Percentiles rank a stretch among this genome's conserved stretches.
phyloP scores from a whole-genome alignment of 1,140 invertebrate genomes.

The Camponotus pennsylvanicus region DNA sequence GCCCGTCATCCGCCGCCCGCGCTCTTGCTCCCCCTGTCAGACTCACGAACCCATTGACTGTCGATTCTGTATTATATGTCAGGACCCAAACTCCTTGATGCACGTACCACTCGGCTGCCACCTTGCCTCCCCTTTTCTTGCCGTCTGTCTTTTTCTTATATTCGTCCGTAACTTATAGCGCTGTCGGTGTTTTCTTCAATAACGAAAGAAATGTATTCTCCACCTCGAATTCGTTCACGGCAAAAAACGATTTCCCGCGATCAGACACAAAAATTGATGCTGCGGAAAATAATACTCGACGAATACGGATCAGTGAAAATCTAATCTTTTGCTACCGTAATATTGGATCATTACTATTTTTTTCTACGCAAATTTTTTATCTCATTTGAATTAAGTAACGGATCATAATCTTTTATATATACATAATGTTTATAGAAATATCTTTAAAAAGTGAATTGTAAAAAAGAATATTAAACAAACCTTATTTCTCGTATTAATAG shows the following conservation, averaged over 20 bases:
- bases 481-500: background rate
- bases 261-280: constrained; percentile 49
- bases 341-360: background rate
- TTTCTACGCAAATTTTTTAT: background rate
- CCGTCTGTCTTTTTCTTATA: constrained; percentile 47
- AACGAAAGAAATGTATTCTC: constrained; percentile 53
- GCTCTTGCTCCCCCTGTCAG: constrained; percentile 66
- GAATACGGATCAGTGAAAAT: background rate
- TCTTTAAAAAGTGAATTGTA: background rate
- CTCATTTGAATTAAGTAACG: background rate
- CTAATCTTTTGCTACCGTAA: background rate
- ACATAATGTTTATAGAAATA: too few relatives aligned
- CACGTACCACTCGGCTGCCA: constrained; percentile 37
- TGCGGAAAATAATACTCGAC: constrained; percentile 13
- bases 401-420: background rate
- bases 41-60: constrained; percentile 78
- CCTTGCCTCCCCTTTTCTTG: constrained; percentile 1
- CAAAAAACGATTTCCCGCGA: constrained; percentile 33
- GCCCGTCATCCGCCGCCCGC: constrained; percentile 55
- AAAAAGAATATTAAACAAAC: background rate
- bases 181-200: constrained; percentile 62
- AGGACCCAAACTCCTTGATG: constrained; percentile 71
- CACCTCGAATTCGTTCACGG: constrained; percentile 34
- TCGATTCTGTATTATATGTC: constrained; percentile 82
- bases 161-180: constrained; percentile 56